Evolutionary conservation across 2,888 invertebrate species (phyloP).

Genomic region (Cetonia aurata): DNA sequence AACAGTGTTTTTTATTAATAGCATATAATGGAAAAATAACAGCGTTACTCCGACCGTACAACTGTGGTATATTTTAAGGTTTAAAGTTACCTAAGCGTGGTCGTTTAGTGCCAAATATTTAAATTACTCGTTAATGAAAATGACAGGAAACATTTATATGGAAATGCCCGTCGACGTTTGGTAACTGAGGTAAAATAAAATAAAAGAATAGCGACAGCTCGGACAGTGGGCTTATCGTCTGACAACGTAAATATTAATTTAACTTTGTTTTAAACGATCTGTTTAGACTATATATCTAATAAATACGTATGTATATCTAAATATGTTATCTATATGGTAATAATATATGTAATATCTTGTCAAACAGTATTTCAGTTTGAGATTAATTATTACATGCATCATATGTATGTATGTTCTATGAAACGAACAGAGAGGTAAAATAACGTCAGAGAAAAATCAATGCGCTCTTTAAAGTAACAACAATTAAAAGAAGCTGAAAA

Average conservation of each 20-base stretch:
- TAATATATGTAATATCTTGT: too few species aligned
- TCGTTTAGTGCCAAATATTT: slow-evolving; percentile 28
- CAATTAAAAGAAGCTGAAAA: too few species aligned
- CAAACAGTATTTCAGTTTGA: too few species aligned
- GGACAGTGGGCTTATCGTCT: neutral
- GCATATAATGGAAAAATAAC: slow-evolving; percentile 26
- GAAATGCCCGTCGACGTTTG: slow-evolving; percentile 3
- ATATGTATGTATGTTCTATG: too few species aligned
- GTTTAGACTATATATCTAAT: too few species aligned
- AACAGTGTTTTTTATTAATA: slow-evolving; percentile 9
- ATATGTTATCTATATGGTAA: too few species aligned
- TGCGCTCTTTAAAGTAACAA: too few species aligned
- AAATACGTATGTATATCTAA: too few species aligned
- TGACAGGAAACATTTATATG: slow-evolving; percentile 38
- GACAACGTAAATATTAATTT: slow-evolving; percentile 23
- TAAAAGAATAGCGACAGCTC: slow-evolving; percentile 21
- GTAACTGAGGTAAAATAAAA: neutral
- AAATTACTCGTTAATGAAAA: slow-evolving; percentile 36
- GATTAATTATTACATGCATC: too few species aligned
- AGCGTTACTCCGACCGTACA: slow-evolving; percentile 7
- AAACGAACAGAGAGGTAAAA: too few species aligned
- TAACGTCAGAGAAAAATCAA: too few species aligned
- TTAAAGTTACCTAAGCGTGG: slow-evolving; percentile 4
- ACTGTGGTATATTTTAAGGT: slow-evolving; percentile 3
- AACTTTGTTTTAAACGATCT: slow-evolving; percentile 13